A percentile compares a stretch with the other conserved stretches of the same genome.
phyloP scores from a whole-genome alignment of 2,888 invertebrate genomes.

The Agrotis clavis region DNA sequence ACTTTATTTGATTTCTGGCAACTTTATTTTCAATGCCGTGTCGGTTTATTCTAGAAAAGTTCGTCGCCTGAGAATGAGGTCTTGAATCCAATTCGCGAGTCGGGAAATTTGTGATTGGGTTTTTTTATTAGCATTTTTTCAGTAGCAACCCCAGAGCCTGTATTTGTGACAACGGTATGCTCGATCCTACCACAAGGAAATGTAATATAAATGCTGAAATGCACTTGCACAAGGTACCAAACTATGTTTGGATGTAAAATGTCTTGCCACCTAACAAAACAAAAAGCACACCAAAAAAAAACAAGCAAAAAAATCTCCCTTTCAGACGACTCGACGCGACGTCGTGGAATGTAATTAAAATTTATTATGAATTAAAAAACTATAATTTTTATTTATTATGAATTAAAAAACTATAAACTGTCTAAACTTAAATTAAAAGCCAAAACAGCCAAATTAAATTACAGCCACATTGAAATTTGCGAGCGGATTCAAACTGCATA shows the following conservation, averaged over 20 bases:
- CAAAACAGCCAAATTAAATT: constrained; percentile 49
- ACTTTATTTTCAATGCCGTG: background rate
- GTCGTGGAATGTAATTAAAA: constrained; percentile 9
- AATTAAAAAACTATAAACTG: constrained; percentile 21
- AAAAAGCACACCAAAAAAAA: background rate
- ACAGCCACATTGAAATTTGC: constrained; percentile 46
- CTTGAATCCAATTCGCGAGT: no score
- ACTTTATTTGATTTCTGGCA: background rate
- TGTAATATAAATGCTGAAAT: background rate
- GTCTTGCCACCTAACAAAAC: background rate
- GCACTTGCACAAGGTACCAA: background rate
- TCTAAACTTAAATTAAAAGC: constrained; percentile 26
- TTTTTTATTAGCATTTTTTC: background rate
- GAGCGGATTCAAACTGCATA: constrained; percentile 49
- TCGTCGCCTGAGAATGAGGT: background rate
- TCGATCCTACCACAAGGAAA: no score
- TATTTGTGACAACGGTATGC: no score
- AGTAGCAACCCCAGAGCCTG: background rate
- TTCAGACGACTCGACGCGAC: background rate
- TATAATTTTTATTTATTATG: constrained; percentile 19
- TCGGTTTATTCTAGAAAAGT: background rate
- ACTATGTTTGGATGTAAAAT: background rate
- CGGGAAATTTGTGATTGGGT: background rate
- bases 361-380: constrained; percentile 24
- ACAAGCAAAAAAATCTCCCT: background rate